Evolutionary conservation across 2,888 invertebrate genomes (phyloP).

Genomic region (Tinea pellionella): DNA sequence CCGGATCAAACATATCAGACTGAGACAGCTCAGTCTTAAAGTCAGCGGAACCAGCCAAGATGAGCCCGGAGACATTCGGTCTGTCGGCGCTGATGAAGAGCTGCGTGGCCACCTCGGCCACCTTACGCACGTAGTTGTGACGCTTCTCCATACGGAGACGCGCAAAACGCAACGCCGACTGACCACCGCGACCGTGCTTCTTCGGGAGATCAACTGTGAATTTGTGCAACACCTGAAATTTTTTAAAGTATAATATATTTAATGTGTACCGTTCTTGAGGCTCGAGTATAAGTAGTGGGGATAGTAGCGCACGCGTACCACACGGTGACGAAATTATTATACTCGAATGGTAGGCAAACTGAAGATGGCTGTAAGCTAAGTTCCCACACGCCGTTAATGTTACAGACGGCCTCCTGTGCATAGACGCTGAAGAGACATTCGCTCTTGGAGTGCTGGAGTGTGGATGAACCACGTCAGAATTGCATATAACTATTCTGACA

Average conservation of each 20-base stretch:
- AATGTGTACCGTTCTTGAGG: constrained; percentile 16
- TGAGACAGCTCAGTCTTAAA: constrained; percentile 99
- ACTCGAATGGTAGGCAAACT: too few species aligned
- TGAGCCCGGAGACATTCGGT: constrained; percentile 96
- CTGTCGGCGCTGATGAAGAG: constrained; percentile 98
- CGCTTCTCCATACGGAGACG: constrained; percentile 99
- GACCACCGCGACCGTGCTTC: constrained; percentile 99
- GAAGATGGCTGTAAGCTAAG: too few species aligned
- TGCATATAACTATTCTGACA: too few species aligned
- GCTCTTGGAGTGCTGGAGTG: too few species aligned
- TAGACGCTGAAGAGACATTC: too few species aligned
- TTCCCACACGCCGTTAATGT: too few species aligned
- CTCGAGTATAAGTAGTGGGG: too few species aligned
- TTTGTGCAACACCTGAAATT: constrained; percentile 85
- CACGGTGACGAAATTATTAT: too few species aligned
- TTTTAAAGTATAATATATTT: neutral
- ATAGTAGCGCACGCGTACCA: too few species aligned
- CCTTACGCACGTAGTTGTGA: constrained; percentile 99
- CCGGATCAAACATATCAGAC: constrained; percentile 99
- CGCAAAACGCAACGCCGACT: constrained; percentile 99
- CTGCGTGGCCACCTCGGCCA: constrained; percentile 85
- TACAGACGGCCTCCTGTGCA: too few species aligned
- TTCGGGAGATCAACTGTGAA: constrained; percentile 99
- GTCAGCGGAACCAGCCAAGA: constrained; percentile 98
- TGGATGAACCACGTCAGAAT: too few species aligned